A percentile compares a stretch with the other conserved stretches of the same genome.
phyloP scores from a whole-genome alignment of 35 echinoderm and acorn worm genomes.

The Chiridota heheva region DNA sequence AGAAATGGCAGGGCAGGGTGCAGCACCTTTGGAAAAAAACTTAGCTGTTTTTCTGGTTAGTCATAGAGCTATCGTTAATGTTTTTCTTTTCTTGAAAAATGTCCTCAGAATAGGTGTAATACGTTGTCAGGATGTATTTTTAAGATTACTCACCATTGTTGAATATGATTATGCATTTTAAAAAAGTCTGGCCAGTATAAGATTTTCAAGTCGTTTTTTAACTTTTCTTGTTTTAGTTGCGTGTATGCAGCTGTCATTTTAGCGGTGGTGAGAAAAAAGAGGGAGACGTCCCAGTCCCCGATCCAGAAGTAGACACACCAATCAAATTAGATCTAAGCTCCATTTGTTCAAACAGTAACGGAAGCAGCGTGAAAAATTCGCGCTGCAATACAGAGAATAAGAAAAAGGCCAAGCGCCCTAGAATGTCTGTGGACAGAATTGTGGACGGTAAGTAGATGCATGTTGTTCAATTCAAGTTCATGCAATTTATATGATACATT shows the following conservation, averaged over 20 bases:
- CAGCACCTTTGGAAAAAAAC: too few relatives aligned
- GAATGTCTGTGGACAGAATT: constrained; percentile 99
- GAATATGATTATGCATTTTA: too few relatives aligned
- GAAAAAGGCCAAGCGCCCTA: constrained; percentile 92
- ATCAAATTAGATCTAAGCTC: constrained; percentile 95
- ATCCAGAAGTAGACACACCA: constrained; percentile 95
- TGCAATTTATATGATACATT: too few relatives aligned
- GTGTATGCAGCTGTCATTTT: constrained; percentile 99
- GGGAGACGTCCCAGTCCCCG: constrained; percentile 97
- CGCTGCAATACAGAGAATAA: constrained; percentile 95
- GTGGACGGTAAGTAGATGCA: constrained; percentile 79
- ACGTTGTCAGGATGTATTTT: too few relatives aligned
- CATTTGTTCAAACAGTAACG: constrained; percentile 50
- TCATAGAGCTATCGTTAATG: too few relatives aligned
- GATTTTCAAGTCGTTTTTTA: too few relatives aligned
- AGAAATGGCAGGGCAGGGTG: too few relatives aligned
- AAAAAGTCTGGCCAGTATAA: too few relatives aligned
- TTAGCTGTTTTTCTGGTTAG: too few relatives aligned
- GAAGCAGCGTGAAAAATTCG: constrained; percentile 66
- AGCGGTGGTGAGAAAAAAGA: constrained; percentile 98
- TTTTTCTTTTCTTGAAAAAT: too few relatives aligned
- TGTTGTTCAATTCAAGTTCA: neutral
- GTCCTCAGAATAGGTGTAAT: too few relatives aligned
- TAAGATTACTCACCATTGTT: too few relatives aligned
- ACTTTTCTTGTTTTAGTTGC: constrained; percentile 69